Evolutionary conservation across 2,888 invertebrate species (phyloP), one percentile per base, ranked within the genome.

Genomic region (Spodoptera littoralis): DNA sequence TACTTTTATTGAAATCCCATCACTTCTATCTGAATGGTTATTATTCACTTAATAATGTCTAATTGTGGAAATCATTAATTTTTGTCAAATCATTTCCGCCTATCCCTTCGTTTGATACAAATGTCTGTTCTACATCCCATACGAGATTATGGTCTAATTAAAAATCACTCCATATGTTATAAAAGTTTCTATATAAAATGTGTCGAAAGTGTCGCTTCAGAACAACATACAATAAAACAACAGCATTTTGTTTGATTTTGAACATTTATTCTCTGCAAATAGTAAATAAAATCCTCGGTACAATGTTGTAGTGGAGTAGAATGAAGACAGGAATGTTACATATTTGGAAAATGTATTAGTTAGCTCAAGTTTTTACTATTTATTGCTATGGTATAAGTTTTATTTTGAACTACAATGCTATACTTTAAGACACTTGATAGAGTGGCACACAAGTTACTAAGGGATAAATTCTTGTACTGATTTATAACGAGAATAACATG

Each of bases 301-400:
- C 24, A 48, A 44, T 30, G 49, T 41, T 59, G 66, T 43, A 56
- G 63, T 72, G 66, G 77, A 66, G 42, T 64, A 73, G 36, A 36
- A 36, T 73, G 48, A 49, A 75, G 52, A 76, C 60, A 76, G 77
- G 77, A 77, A 77, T 77, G 77, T 79, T 73, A 65, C 46, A 51
- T 70, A 58, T 49, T 58, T 50, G 24, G 58, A 65, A 70, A 75
- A 47, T 46, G 27, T 60, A 60, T 58, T 46, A 70, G 64, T 71
- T 55, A 49, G 55, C 41, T 53, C 24, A 53, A 65, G 9, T 49
- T 73, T 74, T 18, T 30, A 18, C 18, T 18, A 18, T 18, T 18
- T 18, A n/a, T n/a, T 36, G 49, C 44, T 36, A 56, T 60, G 55
- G 56, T 2, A 51, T 74, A 49, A 44, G 2, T 9, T 56, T 52